Conservation (phyloP, 2,113 vertebrate species). For the Pica pica region DNA sequence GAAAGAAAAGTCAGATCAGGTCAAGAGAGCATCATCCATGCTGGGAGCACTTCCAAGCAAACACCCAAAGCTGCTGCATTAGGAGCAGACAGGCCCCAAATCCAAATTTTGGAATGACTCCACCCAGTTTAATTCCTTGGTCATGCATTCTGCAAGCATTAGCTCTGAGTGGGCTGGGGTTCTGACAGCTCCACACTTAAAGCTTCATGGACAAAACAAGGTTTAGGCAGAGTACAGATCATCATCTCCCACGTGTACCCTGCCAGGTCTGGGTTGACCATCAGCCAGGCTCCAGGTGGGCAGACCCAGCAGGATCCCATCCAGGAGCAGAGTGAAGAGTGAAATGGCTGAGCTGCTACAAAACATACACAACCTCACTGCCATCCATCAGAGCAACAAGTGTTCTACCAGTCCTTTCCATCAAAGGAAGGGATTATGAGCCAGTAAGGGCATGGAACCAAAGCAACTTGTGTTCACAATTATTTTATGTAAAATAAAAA, state of each 20-base stretch:
- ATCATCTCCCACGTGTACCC: neutral
- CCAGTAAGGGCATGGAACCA: neutral
- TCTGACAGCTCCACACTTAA: neutral
- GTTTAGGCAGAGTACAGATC: neutral
- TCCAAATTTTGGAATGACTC: conserved; percentile 47
- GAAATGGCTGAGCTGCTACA: neutral
- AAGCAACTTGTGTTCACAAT: neutral
- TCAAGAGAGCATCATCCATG: conserved; percentile 47
- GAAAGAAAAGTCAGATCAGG: conserved; percentile 38
- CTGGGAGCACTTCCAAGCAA: conserved; percentile 54
- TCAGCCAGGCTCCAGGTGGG: neutral
- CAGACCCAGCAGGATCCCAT: neutral
- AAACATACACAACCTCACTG: neutral
- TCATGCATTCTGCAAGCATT: conserved; percentile 37
- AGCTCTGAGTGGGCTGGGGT: conserved; percentile 3
- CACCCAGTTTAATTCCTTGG: conserved; percentile 48
- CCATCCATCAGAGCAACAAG: neutral
- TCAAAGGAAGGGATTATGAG: neutral
- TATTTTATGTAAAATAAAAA: neutral
- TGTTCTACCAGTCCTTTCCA: neutral
- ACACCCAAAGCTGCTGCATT: conserved; percentile 43
- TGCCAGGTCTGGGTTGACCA: neutral
- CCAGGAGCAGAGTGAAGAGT: neutral
- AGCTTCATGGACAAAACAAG: neutral
- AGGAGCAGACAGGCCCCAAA: neutral